phyloP scores from a whole-genome alignment of 2,888 invertebrate species.

The Drosophila mettleri region DNA sequence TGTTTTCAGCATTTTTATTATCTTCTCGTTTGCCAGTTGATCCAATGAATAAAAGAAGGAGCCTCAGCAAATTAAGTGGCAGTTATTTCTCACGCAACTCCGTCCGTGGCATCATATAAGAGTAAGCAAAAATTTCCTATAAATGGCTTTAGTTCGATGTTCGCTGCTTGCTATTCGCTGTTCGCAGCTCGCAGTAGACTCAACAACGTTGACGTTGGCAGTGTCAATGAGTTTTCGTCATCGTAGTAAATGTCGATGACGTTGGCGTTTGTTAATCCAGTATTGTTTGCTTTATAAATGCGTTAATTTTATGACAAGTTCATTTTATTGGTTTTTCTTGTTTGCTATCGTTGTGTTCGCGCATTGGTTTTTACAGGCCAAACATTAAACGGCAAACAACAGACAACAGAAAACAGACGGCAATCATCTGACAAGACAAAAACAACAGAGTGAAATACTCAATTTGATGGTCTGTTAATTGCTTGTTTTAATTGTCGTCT shows the following conservation, averaged over 20 bases:
- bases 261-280: conserved; percentile 72
- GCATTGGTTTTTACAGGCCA: conserved; percentile 69
- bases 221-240: conserved; percentile 47
- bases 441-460: conserved; percentile 64
- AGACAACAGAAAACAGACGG: conserved; percentile 32
- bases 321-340: conserved; percentile 78
- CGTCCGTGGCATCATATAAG: conserved; percentile 51
- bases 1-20: conserved; percentile 69
- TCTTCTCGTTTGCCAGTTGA: conserved; percentile 60
- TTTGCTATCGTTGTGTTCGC: conserved; percentile 72
- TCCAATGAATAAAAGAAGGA: not conserved
- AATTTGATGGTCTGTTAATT: conserved; percentile 78
- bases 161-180: conserved; percentile 36
- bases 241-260: conserved; percentile 23
- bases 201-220: conserved; percentile 22
- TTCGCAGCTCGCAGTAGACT: not conserved
- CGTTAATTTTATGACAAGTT: conserved; percentile 81
- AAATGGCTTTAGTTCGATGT: conserved; percentile 68
- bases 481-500: conserved; percentile 75
- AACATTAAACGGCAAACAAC: conserved; percentile 45
- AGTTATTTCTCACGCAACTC: conserved; percentile 80
- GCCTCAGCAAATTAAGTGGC: conserved; percentile 72
- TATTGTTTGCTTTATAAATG: conserved; percentile 79
- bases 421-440: conserved; percentile 36
- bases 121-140: conserved; percentile 72